These are phyloP conservation scores for Acleris sparsana DNA, from an alignment of 2,888 invertebrate genomes.

Conservation along the genomic window DNA sequence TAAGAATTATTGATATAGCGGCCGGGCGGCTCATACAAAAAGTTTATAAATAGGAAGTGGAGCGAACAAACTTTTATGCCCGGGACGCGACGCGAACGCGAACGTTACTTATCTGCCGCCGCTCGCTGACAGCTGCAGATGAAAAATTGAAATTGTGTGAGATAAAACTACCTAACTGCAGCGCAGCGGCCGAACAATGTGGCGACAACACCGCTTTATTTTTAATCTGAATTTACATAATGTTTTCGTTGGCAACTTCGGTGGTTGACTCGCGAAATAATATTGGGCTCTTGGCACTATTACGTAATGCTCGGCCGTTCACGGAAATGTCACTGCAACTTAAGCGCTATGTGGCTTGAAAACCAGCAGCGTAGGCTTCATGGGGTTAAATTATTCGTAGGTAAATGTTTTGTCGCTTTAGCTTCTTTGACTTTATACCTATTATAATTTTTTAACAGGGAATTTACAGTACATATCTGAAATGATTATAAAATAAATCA, in stretches of 20 bases:
- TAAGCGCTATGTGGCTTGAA: background rate
- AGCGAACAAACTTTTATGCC: conserved; percentile 79
- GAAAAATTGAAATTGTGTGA: conserved; percentile 84
- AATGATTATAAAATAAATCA: too few relatives aligned
- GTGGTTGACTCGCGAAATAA: conserved; percentile 33
- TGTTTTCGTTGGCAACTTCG: conserved; percentile 34
- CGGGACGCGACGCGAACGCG: conserved; percentile 70
- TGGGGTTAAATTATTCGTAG: background rate
- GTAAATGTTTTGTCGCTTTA: too few relatives aligned
- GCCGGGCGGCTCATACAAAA: conserved; percentile 68
- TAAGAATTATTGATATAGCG: conserved; percentile 78
- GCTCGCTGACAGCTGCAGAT: conserved; percentile 82
- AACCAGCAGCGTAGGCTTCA: background rate
- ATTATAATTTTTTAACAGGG: too few relatives aligned
- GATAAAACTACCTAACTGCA: conserved; percentile 82
- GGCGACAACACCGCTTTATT: conserved; percentile 54
- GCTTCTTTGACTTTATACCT: too few relatives aligned
- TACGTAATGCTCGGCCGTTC: conserved; percentile 12
- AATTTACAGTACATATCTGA: too few relatives aligned
- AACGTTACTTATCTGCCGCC: conserved; percentile 80
- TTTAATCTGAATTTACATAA: conserved; percentile 41
- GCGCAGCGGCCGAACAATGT: conserved; percentile 73
- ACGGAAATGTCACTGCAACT: background rate
- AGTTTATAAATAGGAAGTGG: conserved; percentile 79
- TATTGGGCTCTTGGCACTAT: conserved; percentile 29